These are phyloP conservation scores for Ormyrus nitidulus DNA, from an alignment of 2,888 invertebrate species.

Conservation along the genomic window DNA sequence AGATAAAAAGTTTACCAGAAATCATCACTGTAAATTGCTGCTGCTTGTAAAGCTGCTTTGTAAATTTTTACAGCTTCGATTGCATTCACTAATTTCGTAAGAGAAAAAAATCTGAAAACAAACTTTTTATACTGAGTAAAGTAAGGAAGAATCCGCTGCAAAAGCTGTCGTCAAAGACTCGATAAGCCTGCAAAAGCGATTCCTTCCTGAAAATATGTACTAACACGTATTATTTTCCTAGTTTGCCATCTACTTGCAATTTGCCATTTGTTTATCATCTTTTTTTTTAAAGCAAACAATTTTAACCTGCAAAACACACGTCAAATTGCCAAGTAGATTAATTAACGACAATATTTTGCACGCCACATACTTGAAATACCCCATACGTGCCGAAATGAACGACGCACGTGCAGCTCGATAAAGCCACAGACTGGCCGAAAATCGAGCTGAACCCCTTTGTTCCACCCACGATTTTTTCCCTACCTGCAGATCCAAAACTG, in stretches of 20 bases:
- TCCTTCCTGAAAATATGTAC: constrained; percentile 13
- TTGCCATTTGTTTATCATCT: background rate
- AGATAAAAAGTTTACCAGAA: constrained; percentile 23
- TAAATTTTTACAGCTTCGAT: too few species aligned
- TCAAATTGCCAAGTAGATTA: background rate
- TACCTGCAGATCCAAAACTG: background rate
- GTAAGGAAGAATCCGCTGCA: constrained; percentile 9
- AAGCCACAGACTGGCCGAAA: constrained; percentile 51
- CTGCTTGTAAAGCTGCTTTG: too few species aligned
- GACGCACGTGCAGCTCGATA: constrained; percentile 4
- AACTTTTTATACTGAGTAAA: constrained; percentile 3
- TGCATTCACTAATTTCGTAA: too few species aligned
- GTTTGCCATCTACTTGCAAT: background rate
- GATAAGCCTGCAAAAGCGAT: constrained; percentile 45
- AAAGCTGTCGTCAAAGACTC: constrained; percentile 60
- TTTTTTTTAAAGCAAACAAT: background rate
- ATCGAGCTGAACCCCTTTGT: background rate
- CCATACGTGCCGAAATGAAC: background rate
- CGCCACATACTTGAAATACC: background rate
- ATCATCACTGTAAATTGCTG: too few species aligned
- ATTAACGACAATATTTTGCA: constrained; percentile 10
- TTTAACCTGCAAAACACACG: background rate
- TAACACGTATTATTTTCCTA: background rate
- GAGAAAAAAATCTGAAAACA: background rate
- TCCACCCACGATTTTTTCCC: background rate